phyloP scores from a whole-genome alignment of 2,113 vertebrate species.

The Callionymus lyra region DNA sequence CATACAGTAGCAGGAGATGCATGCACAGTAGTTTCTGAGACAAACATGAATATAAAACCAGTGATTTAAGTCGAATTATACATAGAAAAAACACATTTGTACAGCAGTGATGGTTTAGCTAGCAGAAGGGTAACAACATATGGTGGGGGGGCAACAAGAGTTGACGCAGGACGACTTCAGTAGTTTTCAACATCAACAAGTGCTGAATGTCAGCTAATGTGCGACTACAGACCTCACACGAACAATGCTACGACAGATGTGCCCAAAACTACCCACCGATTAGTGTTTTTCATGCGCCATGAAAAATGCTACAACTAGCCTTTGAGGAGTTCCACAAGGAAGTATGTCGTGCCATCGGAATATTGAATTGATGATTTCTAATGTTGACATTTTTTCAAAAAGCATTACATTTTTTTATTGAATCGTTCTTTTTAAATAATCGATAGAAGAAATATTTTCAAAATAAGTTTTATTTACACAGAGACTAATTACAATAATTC shows the following conservation, averaged over 20 bases:
- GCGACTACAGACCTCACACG: neutral
- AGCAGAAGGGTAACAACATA: slow-evolving; percentile 2
- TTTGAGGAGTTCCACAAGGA: slow-evolving; percentile 19
- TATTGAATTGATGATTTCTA: no score
- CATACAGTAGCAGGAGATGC: slow-evolving; percentile 74
- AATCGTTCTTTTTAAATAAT: no score
- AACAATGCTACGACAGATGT: slow-evolving; percentile 58
- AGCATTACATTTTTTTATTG: no score
- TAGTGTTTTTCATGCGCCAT: slow-evolving; percentile 28
- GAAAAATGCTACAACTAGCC: slow-evolving; percentile 44
- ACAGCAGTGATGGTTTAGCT: slow-evolving; percentile 37
- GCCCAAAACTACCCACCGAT: slow-evolving; percentile 21
- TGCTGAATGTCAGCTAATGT: slow-evolving; percentile 66
- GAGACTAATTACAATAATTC: no score
- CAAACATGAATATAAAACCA: slow-evolving; percentile 74
- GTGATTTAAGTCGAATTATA: slow-evolving; percentile 43
- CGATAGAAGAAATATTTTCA: no score
- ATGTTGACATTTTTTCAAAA: no score
- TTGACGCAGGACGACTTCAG: slow-evolving; percentile 50
- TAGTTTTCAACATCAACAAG: slow-evolving; percentile 55
- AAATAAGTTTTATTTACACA: no score
- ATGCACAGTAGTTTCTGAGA: slow-evolving; percentile 79
- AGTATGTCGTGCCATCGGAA: no score
- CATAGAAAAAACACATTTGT: slow-evolving; percentile 49
- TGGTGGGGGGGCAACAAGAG: slow-evolving; percentile 17